Conservation (phyloP, 2,888 invertebrate species). For the Drosophila pegasa region DNA sequence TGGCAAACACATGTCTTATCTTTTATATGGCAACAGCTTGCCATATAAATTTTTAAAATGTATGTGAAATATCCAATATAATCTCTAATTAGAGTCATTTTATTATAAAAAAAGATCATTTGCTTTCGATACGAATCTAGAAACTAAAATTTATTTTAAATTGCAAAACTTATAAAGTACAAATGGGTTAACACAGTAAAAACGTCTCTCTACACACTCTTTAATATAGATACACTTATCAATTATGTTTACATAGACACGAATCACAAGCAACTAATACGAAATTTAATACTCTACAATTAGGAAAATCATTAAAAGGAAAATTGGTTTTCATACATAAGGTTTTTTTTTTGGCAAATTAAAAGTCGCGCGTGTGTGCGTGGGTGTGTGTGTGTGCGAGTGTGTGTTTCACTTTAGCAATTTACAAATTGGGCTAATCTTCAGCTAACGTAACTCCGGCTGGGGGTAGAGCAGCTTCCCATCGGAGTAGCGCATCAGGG, state of each 20-base stretch:
- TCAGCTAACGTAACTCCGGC: slow-evolving; percentile 21
- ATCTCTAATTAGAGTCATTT: neutral
- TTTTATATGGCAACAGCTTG: neutral
- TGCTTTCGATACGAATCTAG: neutral
- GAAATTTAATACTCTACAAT: slow-evolving; percentile 70
- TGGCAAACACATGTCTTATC: neutral
- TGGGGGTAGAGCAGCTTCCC: slow-evolving; percentile 66
- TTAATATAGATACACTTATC: slow-evolving; percentile 3
- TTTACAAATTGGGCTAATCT: slow-evolving; percentile 64
- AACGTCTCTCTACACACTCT: slow-evolving; percentile 8
- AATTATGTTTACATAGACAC: slow-evolving; percentile 23
- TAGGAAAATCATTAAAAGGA: slow-evolving; percentile 44
- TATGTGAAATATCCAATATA: neutral
- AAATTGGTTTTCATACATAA: slow-evolving; percentile 17
- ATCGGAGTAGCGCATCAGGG: slow-evolving; percentile 82
- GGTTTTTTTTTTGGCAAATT: slow-evolving; percentile 59
- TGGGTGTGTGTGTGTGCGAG: slow-evolving; percentile 20
- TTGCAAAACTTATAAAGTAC: slow-evolving; percentile 48
- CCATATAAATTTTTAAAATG: neutral
- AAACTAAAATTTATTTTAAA: slow-evolving; percentile 45
- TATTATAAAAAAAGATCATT: neutral
- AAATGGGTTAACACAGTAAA: slow-evolving; percentile 39
- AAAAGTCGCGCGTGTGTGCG: slow-evolving; percentile 24
- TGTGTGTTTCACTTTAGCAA: slow-evolving; percentile 20
- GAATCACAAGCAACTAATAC: slow-evolving; percentile 60